Evolutionary conservation across 35 echinoderm and acorn worm genomes (phyloP).

Genomic region (Apostichopus californicus): DNA sequence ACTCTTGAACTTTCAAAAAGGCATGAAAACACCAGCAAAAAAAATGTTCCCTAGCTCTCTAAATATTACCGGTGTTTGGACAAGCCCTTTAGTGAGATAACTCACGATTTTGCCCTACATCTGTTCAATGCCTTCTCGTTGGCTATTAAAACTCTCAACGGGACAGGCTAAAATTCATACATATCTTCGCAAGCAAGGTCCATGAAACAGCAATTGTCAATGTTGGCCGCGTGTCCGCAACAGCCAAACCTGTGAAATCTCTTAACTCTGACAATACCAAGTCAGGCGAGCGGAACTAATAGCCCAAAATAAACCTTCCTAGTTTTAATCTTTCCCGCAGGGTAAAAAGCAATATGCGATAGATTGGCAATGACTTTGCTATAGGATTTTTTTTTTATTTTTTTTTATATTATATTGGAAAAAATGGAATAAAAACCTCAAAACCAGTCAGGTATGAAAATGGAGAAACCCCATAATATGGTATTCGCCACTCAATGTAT

Average conservation of each 20-base stretch:
- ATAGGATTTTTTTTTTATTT: neutral
- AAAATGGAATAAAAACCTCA: neutral
- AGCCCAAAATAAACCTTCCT: conserved; percentile 28
- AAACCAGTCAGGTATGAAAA: conserved; percentile 28
- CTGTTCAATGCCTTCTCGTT: conserved; percentile 16
- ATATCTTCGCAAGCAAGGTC: conserved; percentile 16
- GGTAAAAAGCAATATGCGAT: conserved; percentile 24
- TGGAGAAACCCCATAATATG: conserved; percentile 23
- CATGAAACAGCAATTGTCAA: conserved; percentile 47
- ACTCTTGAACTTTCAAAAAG: conserved; percentile 27
- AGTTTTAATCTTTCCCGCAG: neutral
- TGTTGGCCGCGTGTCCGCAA: conserved; percentile 14
- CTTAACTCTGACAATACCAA: neutral
- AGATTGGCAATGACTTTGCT: conserved; percentile 18
- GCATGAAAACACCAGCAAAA: neutral
- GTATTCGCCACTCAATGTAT: neutral
- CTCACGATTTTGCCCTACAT: conserved; percentile 34
- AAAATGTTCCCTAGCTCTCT: neutral
- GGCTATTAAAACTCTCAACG: conserved; percentile 17
- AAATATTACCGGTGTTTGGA: conserved; percentile 27
- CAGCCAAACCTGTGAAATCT: conserved; percentile 29
- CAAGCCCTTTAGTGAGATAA: conserved; percentile 10
- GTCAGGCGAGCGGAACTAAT: conserved; percentile 33
- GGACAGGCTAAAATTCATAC: neutral
- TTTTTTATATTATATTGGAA: neutral